These are phyloP conservation scores for Aphidius colemani DNA, from an alignment of 2,888 invertebrate species.

Conservation along the genomic window DNA sequence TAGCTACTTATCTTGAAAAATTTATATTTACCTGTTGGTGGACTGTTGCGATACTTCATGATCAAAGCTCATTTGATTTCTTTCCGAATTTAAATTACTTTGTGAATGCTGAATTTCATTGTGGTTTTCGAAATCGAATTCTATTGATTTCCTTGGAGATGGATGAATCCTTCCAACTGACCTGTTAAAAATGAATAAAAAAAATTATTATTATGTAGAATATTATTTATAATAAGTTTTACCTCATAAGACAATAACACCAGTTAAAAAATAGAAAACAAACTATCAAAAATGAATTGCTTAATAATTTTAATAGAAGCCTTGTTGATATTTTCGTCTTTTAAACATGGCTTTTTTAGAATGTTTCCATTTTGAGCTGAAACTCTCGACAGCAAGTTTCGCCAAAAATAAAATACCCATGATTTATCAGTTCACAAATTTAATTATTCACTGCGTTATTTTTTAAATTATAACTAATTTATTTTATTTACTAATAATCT, in stretches of 20 bases:
- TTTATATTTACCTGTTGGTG: constrained; percentile 49
- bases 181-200: constrained; percentile 45
- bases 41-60: constrained; percentile 48
- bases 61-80: constrained; percentile 55
- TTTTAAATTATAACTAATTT: no score
- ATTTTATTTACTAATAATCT: neutral
- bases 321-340: constrained; percentile 49
- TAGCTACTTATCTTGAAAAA: neutral
- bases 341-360: constrained; percentile 43
- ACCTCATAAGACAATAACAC: no score
- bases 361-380: constrained; percentile 44
- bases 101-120: constrained; percentile 49
- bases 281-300: no score
- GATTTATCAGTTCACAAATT: constrained; percentile 11
- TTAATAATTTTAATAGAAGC: constrained; percentile 41
- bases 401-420: constrained; percentile 51
- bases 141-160: constrained; percentile 72
- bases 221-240: no score
- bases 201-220: neutral
- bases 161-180: constrained; percentile 71
- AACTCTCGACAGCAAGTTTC: constrained; percentile 42
- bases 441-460: neutral
- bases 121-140: constrained; percentile 15
- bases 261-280: no score
- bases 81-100: constrained; percentile 46